Evolutionary conservation across 2,113 vertebrate species (phyloP), one percentile per base, ranked within the genome.

Genomic region (Gobius niger): DNA sequence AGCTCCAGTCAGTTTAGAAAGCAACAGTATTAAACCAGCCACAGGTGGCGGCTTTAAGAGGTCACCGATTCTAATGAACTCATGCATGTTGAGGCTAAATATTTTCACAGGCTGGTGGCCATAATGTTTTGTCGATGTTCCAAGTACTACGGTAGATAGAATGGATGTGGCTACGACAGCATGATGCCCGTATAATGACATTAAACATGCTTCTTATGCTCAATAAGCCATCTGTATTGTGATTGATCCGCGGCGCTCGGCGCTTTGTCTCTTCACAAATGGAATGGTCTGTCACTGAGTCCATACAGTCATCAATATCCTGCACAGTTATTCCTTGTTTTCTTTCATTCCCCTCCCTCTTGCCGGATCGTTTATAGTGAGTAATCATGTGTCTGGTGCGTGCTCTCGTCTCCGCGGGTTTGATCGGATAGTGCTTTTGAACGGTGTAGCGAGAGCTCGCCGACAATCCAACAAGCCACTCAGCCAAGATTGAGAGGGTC

Each of bases 261-360:
- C 95, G 93, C 95, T 95, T 95, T 94, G 95, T 96, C 95, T 93
- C 83, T 91, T 93, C 94, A 93, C 83, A 95, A 95, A 96, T 95
- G 93, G 94, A 95, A 95, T 93, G 91, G 92, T 96, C 95, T 95
- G 95, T 96, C 96, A 96, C 93, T 82, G 93, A 94, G 92, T 96
- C 94, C 94, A 96, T 95, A 96, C 95, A 96, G 95, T 97, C 96
- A 95, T 97, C 94, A 96, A 95, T 96, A 96, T 95, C 94, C 89
- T 92, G 93, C 72, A 74, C 72, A 83, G 82, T 85, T 85, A 87
- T 84, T 90, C 53, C 77, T 83, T 73, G 79, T 50, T 76, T 53
- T 53, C 56, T 42, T 62, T 16, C 24, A 34, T 34, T 11, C 54
- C 61, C 11, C 24, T 24, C 54, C 54, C 75, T 79, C 78, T 70